Percentiles rank a stretch among this genome's conserved stretches.
phyloP scores from a whole-genome alignment of 2,113 vertebrate genomes.

The Pseudorasbora parva region DNA sequence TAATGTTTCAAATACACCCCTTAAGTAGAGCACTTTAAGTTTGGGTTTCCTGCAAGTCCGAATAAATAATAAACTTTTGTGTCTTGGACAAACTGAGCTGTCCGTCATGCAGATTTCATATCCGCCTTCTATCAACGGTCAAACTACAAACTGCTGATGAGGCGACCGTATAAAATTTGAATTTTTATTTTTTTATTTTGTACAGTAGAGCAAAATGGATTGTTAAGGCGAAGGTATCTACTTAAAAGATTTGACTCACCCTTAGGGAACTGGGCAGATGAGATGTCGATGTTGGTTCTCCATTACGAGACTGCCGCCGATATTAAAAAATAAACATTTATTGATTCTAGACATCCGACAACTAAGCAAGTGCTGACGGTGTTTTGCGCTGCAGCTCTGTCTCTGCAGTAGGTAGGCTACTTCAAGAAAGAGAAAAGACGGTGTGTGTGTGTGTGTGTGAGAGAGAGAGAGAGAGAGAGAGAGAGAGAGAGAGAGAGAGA shows the following conservation, averaged over 20 bases:
- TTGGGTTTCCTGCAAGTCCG: neutral
- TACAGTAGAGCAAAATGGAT: neutral
- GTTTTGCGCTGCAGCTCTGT: constrained; percentile 62
- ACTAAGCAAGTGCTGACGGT: constrained; percentile 63
- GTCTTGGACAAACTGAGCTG: neutral
- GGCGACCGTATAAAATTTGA: no score
- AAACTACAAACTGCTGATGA: neutral
- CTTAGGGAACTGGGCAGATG: constrained; percentile 59
- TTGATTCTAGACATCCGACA: constrained; percentile 60
- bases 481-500: constrained; percentile 49
- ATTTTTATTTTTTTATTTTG: no score
- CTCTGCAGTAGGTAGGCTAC: constrained; percentile 76
- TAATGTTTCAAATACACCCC: neutral
- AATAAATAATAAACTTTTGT: constrained; percentile 23
- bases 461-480: constrained; percentile 34
- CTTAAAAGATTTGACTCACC: constrained; percentile 65
- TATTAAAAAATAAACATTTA: constrained; percentile 36
- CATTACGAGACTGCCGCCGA: constrained; percentile 59
- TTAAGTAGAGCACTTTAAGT: neutral
- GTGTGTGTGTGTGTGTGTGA: neutral
- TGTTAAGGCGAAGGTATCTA: neutral
- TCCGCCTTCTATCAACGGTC: neutral
- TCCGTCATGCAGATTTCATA: neutral
- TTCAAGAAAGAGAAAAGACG: constrained; percentile 61
- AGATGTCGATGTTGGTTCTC: constrained; percentile 55